phyloP scores from a whole-genome alignment of 2,888 invertebrate genomes.

The Leistus spinibarbis region DNA sequence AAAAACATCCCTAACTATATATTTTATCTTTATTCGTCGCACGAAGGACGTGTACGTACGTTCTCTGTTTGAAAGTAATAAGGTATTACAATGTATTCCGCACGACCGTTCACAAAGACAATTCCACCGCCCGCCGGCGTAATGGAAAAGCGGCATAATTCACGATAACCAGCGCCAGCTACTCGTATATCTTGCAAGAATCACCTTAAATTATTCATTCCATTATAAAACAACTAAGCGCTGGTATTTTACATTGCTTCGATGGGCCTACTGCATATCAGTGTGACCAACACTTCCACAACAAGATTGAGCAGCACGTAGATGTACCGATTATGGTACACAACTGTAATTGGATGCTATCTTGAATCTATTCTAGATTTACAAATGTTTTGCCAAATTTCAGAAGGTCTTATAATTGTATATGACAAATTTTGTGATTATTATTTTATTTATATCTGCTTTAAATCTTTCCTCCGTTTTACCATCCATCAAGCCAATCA shows the following conservation, averaged over 20 bases:
- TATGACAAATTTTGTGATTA: too few species aligned
- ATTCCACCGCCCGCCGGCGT: slow-evolving; percentile 17
- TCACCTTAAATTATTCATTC: background rate
- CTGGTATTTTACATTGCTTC: background rate
- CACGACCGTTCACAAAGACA: slow-evolving; percentile 23
- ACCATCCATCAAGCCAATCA: too few species aligned
- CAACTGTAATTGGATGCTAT: too few species aligned
- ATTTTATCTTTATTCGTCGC: background rate
- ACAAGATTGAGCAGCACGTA: background rate
- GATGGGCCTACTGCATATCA: background rate
- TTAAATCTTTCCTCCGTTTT: too few species aligned
- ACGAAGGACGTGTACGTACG: background rate
- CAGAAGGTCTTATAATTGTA: too few species aligned
- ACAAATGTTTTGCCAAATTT: too few species aligned
- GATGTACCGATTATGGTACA: background rate
- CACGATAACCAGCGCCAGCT: slow-evolving; percentile 26
- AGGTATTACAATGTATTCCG: background rate
- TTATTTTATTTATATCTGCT: too few species aligned
- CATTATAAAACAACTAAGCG: background rate
- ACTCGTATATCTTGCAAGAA: background rate
- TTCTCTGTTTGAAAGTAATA: background rate
- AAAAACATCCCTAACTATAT: background rate
- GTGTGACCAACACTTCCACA: background rate
- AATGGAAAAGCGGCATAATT: slow-evolving; percentile 37
- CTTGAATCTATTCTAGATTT: too few species aligned